Evolutionary conservation across 2,888 invertebrate genomes (phyloP), one percentile per base, ranked within the genome.

Genomic region (Lithosia quadra): DNA sequence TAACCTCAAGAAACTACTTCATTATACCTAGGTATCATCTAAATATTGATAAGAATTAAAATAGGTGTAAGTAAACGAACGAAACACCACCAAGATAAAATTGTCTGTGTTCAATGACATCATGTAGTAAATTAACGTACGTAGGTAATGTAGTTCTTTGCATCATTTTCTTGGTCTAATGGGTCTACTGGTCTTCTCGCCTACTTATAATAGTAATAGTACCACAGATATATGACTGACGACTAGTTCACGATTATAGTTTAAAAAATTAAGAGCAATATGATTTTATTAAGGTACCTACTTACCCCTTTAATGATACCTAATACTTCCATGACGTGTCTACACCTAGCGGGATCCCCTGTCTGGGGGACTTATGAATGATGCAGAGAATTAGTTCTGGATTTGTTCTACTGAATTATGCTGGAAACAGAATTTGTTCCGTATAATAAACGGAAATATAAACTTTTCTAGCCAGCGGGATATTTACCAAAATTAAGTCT

Each of bases 31-130:
- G n/a, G 49, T 49, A 72, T 71, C 73, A 79, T 77, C 67, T 71
- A 78, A 76, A 74, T 76, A 70, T 34, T 66, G 60, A 58, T 74
- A 78, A 72, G 67, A 66, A 71, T 73, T 75, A 80, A 69, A 72
- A 70, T 84, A 80, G 73, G 39, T 61, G 64, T 79, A 80, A 80
- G 74, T 81, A 80, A 82, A 80, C 60, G 70, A 88, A 89, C 87
- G 90, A 91, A 88, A 89, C 89, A 91, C 91, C 91, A 92, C 91
- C 92, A 90, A 88, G 84, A 85, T 80, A 86, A 88, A 84, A 86
- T 88, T 90, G 91, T 90, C 92, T 92, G 93, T 93, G 92, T 93
- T 92, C 92, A 92, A 87, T 81, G 83, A 84, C 80, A 80, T 87
- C 80, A 79, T 80, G 69, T 80, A 79, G 77, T 64, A 56, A 73